Evolutionary conservation across 64 coral and sea anemone genomes (phyloP), one percentile per base, ranked within the genome.

Genomic region (Hydrozoanthus tunicans): DNA sequence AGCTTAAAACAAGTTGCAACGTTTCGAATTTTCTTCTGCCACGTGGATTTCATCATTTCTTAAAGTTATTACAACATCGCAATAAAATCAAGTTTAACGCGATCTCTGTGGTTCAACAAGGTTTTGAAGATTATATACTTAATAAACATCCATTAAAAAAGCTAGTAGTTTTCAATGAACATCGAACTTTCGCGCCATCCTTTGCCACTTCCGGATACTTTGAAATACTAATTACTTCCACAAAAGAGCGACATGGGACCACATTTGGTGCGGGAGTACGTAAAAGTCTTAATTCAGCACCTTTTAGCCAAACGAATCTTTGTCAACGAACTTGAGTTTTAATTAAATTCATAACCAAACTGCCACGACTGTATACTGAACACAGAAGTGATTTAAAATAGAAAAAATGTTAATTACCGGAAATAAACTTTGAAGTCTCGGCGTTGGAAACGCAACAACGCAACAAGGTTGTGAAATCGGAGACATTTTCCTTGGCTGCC

Each of bases 161-260:
- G 74, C 54, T 53, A 65, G 57, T 71, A 56, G 43, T 15, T 73
- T 59, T 74, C n/a, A 59, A 12, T 59, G 5, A 59, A 74, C 15
- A 59, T 88, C 84, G 69, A 88, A 88, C 20, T 88, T 88, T 88
- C 84, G 84, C 84, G 84, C 84, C 84, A 88, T 74, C 67, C 6
- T 73, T 13, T 17, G 55, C 3, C 73, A 67, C 74, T 88, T 69
- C 84, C 68, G 84, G 61, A 24, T 58, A 69, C 55, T 74, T 69
- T 26, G 13, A 88, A 73, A 88, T 74, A 59, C 69, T 27, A 73
- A 88, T 88, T 5, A 74, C 67, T 58, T 12, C 3, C 56, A 9
- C 11, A 85, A 75, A 17, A 25, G 67, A 3, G 32, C 11, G 17
- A 9, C 52, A 9, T 68, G 43, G 6, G 15, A 43, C 32, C 32